Base-by-base conservation (phyloP, 2,888 invertebrate genomes). In the Apamea crenata region DNA sequence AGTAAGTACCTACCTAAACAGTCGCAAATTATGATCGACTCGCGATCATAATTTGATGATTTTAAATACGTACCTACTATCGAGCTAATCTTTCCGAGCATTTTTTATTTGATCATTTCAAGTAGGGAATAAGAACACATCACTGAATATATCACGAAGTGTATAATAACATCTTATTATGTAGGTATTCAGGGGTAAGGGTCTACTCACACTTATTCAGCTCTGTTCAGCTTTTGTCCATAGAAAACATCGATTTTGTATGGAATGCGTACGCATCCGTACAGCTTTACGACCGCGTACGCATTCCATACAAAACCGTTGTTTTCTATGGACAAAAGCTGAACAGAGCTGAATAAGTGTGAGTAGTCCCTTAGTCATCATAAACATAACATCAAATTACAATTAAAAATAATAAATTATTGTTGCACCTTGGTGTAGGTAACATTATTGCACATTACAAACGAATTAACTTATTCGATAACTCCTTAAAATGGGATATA, bases 401-500 rank as follows among this genome's bases (percentile, higher is more conserved):
- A 50, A 32, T n/a, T 65, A 36, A 44, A 50, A 63, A 63, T 44
- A 53, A 74, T 21, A 74, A n/a, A n/a, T n/a, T 21, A 56, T 65
- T 80, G 18, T 25, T 81, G 16, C 50, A 53, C 7, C 29, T 61
- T 81, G 7, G 18, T 77, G 36, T n/a, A 61, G 7, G 61, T 40
- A 29, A 61, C 40, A 16, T 47, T 18, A 67, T 18, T 61, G 25
- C 3, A 25, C 25, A 59, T 50, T 40, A 44, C 72, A n/a, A 53
- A 25, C 25, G 53, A 79, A 66, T 80, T 83, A 80, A 75, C 95
- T 96, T 87, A 99, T 99, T 92, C 98, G 98, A 94, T 99, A 99
- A 94, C 99, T 99, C 93, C 99, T 98, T 87, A 99, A 96, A 93
- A 99, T 99, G 1, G 99, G 99, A 95, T 99, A 99, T 92, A 99